A percentile compares a stretch with the other conserved stretches of the same genome.
Conservation (phyloP, 2,888 invertebrate species). For the Campopleginae sp. region DNA sequence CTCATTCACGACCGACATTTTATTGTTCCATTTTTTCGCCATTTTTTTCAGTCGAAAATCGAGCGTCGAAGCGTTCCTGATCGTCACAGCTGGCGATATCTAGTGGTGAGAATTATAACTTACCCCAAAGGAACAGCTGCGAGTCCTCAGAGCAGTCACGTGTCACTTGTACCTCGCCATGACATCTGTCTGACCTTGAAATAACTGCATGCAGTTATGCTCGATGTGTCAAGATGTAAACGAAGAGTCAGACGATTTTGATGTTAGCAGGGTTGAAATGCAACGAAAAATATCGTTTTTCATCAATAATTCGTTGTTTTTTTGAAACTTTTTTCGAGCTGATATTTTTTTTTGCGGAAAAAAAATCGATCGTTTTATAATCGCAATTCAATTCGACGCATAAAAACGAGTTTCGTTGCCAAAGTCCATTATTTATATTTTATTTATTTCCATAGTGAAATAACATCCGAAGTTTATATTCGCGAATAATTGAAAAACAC, state of each 20-base stretch:
- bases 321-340: too few species aligned
- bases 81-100: neutral
- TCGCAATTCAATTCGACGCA: too few species aligned
- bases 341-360: neutral
- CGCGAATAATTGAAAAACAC: too few species aligned
- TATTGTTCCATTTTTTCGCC: conserved; percentile 74
- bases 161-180: neutral
- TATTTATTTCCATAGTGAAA: too few species aligned
- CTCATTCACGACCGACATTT: neutral
- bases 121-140: neutral
- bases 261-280: too few species aligned
- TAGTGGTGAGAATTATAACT: neutral
- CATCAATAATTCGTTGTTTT: too few species aligned
- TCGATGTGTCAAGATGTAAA: neutral
- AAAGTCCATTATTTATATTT: too few species aligned
- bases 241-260: too few species aligned
- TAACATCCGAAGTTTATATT: too few species aligned
- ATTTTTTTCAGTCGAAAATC: conserved; percentile 72
- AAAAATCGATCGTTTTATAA: too few species aligned
- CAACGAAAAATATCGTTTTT: too few species aligned
- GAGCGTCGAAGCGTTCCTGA: conserved; percentile 5
- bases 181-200: neutral
- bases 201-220: neutral
- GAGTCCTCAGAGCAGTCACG: neutral
- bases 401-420: too few species aligned